phyloP scores from a whole-genome alignment of 2,888 invertebrate species.

The Andrena flavipes region DNA sequence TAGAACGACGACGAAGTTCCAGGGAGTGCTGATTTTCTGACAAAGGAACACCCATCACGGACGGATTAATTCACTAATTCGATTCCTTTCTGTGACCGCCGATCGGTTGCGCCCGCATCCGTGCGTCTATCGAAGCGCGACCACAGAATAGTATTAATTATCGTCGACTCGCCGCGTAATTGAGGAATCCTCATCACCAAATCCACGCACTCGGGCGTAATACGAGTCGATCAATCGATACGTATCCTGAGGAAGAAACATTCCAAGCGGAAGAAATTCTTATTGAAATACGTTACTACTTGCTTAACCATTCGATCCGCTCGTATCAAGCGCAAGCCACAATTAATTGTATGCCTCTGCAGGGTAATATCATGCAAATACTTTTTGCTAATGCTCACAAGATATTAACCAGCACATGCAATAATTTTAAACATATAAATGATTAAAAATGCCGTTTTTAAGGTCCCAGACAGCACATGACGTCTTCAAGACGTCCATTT shows the following conservation, averaged over 20 bases:
- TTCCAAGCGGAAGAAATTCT: not conserved
- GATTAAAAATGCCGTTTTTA: too few species aligned
- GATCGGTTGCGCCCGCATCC: constrained; percentile 36
- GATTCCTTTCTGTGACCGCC: constrained; percentile 46
- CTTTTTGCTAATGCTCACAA: too few species aligned
- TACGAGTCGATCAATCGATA: constrained; percentile 2
- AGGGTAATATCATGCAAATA: too few species aligned
- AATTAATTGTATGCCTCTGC: too few species aligned
- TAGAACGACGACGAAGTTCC: constrained; percentile 4
- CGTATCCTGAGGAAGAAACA: not conserved
- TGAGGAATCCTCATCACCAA: constrained; percentile 10
- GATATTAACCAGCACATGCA: too few species aligned
- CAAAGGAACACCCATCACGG: constrained; percentile 28
- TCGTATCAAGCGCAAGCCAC: not conserved
- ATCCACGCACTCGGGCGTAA: constrained; percentile 2
- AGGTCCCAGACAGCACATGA: too few species aligned
- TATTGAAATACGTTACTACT: not conserved
- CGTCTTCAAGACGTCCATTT: too few species aligned
- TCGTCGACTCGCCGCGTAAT: constrained; percentile 46
- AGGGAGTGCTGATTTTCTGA: not conserved
- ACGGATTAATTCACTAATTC: constrained; percentile 46
- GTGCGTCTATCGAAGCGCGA: constrained; percentile 4
- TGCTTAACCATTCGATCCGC: not conserved
- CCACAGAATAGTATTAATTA: constrained; percentile 52
- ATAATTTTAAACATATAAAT: too few species aligned